Conservation (phyloP, 2,888 invertebrate genomes). For the Parascotia fuliginaria region DNA sequence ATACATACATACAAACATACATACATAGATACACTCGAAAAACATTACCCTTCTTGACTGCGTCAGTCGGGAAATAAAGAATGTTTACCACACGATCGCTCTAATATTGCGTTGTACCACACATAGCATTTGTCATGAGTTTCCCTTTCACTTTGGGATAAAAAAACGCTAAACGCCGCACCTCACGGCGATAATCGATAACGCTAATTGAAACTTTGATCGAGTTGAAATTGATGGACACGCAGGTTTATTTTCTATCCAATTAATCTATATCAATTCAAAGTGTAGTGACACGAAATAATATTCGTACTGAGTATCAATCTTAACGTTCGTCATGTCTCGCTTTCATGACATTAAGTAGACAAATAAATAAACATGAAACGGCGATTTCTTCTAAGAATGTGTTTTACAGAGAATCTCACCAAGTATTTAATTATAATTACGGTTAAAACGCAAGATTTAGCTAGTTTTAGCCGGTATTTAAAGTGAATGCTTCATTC, state of each 20-base stretch:
- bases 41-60: no score
- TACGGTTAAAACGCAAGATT: constrained; percentile 15
- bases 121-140: constrained; percentile 26
- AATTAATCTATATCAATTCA: constrained; percentile 39
- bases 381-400: constrained; percentile 3
- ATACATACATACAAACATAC: no score
- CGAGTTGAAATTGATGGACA: constrained; percentile 54
- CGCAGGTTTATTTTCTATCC: constrained; percentile 53
- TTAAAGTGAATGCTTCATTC: constrained; percentile 1
- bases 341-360: constrained; percentile 1
- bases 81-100: not conserved
- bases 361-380: constrained; percentile 9
- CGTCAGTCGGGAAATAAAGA: no score
- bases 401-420: not conserved
- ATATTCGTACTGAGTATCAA: constrained; percentile 23
- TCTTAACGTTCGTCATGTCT: constrained; percentile 7
- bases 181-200: constrained; percentile 42
- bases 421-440: not conserved
- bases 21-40: no score
- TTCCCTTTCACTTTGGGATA: constrained; percentile 42
- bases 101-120: constrained; percentile 3
- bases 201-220: constrained; percentile 50
- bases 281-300: constrained; percentile 26
- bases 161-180: constrained; percentile 25
- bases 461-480: constrained; percentile 9